A percentile compares a stretch with the other conserved stretches of the same genome.
Evolutionary conservation across 1,140 invertebrate species (phyloP).

Genomic region (Tetranychus urticae): DNA sequence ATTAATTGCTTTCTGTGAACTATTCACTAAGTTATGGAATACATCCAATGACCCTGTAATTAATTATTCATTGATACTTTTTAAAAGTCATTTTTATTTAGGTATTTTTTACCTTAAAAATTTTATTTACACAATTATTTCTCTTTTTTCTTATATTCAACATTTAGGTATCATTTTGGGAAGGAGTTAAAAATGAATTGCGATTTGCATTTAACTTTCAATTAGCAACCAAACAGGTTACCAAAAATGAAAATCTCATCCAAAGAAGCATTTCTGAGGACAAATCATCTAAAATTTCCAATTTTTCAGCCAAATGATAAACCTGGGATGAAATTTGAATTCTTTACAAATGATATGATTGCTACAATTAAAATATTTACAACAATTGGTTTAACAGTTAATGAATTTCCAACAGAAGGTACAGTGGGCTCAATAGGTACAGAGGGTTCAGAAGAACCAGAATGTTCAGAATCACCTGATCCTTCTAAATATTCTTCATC

Average conservation of each 20-base stretch:
- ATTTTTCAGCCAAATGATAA: neutral
- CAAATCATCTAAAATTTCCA: neutral
- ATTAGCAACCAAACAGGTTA: neutral
- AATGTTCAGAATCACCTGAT: no score
- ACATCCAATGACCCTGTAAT: neutral
- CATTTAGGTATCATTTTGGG: neutral
- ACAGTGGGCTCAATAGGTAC: no score
- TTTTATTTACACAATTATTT: neutral
- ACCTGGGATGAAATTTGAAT: no score
- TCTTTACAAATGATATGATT: no score
- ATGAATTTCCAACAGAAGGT: no score
- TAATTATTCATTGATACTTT: neutral
- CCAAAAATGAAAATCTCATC: neutral
- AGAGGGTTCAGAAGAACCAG: no score
- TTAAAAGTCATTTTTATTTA: neutral
- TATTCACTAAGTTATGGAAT: constrained; percentile 8
- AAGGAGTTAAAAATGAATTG: neutral
- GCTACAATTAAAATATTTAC: no score
- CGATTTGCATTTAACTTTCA: neutral
- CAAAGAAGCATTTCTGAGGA: neutral
- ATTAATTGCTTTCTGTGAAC: constrained; percentile 12
- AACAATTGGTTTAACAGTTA: no score
- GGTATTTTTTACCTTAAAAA: neutral
- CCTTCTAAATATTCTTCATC: no score
- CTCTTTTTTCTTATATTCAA: neutral